Percentiles rank a stretch among this genome's conserved stretches.
These are phyloP conservation scores for Menidia menidia DNA, from an alignment of 2,797 vertebrate genomes.

Conservation along the genomic window DNA sequence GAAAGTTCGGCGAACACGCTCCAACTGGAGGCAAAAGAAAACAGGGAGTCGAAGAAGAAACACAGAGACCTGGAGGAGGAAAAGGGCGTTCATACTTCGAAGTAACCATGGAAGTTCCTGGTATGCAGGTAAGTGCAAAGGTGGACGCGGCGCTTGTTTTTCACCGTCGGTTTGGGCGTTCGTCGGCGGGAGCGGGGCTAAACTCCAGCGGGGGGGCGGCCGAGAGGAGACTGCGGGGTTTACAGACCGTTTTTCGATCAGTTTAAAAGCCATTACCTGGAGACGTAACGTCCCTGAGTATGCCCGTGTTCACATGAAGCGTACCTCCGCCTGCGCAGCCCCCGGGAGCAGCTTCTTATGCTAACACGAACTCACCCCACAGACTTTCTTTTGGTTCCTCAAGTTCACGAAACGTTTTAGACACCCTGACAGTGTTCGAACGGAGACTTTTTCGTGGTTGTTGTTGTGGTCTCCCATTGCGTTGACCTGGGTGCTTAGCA, in stretches of 20 bases:
- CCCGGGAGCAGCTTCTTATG: neutral
- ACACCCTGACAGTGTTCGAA: neutral
- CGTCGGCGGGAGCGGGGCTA: neutral
- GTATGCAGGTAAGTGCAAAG: slow-evolving; percentile 77
- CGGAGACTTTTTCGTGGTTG: neutral
- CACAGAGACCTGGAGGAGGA: slow-evolving; percentile 61
- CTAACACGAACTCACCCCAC: neutral
- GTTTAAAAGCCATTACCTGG: neutral
- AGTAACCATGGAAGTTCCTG: slow-evolving; percentile 79
- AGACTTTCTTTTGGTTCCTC: no score
- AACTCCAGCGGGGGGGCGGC: slow-evolving; percentile 9
- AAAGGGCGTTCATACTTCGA: slow-evolving; percentile 58
- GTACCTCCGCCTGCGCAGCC: neutral
- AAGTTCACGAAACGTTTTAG: neutral
- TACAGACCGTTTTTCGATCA: neutral
- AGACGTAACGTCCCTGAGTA: neutral
- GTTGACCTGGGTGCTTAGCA: neutral
- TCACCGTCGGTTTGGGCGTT: neutral
- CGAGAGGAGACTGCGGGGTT: neutral
- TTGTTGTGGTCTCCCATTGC: neutral
- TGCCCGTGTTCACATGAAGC: neutral
- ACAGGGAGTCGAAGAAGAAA: neutral
- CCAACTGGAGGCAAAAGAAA: slow-evolving; percentile 7
- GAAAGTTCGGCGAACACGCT: neutral
- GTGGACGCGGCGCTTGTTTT: slow-evolving; percentile 32